Conservation (phyloP, 2,113 vertebrate genomes). For the Neomonachus schauinslandi region DNA sequence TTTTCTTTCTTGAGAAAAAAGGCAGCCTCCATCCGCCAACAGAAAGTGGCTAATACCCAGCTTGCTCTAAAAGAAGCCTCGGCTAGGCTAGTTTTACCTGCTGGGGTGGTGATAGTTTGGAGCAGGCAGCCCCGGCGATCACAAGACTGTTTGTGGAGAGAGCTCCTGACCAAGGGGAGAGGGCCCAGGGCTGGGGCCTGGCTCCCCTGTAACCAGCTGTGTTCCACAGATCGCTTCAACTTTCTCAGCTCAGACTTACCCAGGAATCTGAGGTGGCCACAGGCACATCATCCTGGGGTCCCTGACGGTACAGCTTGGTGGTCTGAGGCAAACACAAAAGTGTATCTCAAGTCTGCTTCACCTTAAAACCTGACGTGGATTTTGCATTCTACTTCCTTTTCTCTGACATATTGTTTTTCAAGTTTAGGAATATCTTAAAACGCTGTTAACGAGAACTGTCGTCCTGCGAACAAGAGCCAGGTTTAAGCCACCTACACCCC, state of each 20-base stretch:
- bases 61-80: not conserved
- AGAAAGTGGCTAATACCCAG: not conserved
- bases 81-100: not conserved
- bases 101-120: no score
- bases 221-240: not conserved
- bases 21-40: not conserved
- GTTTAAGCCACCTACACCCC: not conserved
- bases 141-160: not conserved
- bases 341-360: not conserved
- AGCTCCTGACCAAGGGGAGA: not conserved
- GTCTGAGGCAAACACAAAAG: not conserved
- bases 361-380: not conserved
- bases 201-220: not conserved
- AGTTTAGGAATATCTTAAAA: not conserved
- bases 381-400: not conserved
- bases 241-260: not conserved
- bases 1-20: not conserved
- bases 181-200: not conserved
- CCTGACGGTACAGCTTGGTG: accelerated
- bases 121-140: not conserved
- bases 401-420: not conserved
- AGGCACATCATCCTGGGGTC: no score
- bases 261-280: not conserved
- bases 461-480: not conserved
- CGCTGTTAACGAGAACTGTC: not conserved